Evolutionary conservation across 2,888 invertebrate species (phyloP).

Genomic region (Sesia bembeciformis): DNA sequence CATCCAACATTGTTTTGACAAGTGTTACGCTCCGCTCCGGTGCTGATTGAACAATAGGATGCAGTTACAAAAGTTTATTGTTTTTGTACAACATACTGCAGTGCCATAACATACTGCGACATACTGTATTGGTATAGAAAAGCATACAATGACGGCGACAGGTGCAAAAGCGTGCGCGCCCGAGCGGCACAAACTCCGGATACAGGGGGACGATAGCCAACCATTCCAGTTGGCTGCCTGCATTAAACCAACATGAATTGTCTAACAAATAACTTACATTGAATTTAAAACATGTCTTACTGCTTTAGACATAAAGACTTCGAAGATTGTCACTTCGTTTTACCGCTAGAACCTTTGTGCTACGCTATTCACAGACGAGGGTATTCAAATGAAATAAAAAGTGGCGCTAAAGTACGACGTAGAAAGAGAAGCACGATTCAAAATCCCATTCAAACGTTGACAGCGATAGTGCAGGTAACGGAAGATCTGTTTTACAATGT

Average conservation of each 20-base stretch:
- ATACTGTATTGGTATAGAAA: background rate
- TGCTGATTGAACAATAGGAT: background rate
- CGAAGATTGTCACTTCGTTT: too few species aligned
- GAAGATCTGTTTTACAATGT: conserved; percentile 22
- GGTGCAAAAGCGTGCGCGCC: conserved; percentile 48
- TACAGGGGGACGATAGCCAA: conserved; percentile 32
- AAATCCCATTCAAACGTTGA: conserved; percentile 36
- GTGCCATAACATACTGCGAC: conserved; percentile 7
- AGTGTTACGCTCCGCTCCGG: background rate
- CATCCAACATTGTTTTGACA: background rate
- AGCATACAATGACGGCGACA: conserved; percentile 39
- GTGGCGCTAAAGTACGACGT: too few species aligned
- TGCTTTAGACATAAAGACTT: conserved; percentile 2
- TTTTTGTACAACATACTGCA: conserved; percentile 1
- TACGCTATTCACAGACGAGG: too few species aligned
- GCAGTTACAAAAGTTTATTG: background rate
- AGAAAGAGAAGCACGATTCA: too few species aligned
- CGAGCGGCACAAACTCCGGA: conserved; percentile 32
- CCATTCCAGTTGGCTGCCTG: conserved; percentile 4
- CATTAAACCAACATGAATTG: background rate
- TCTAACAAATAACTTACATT: background rate
- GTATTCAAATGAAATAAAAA: too few species aligned
- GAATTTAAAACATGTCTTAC: conserved; percentile 13
- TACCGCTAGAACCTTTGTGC: too few species aligned
- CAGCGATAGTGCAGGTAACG: conserved; percentile 37